Evolutionary conservation across 2,113 vertebrate species (phyloP), one percentile per base, ranked within the genome.

Genomic region (Paracanthobrama guichenoti): DNA sequence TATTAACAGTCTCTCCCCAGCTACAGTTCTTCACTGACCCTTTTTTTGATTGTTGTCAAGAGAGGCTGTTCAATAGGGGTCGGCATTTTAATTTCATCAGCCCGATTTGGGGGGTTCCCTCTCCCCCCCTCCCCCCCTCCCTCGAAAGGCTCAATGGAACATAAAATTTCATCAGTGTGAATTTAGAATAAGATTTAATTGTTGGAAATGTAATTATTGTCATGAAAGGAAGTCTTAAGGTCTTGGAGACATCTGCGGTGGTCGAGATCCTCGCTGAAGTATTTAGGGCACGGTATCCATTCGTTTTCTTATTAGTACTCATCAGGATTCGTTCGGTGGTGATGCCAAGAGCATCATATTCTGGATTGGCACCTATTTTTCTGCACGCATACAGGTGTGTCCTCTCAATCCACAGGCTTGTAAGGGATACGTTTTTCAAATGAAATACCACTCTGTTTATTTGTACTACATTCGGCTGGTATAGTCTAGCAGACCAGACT

Each of bases 81-180:
- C 39, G 85, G 90, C 89, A 76, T 85, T 89, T 88, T 89, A 90
- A 93, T 93, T 91, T 89, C 82, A 91, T 92, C 92, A 91, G 85
- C 81, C 60, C 20, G 11, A 6, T 46, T 26, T 6, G 46, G 50
- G 42, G 4, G 5, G 74, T 64, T 76, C 22, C 53, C 71, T 18
- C 67, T 31, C 66, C 26, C 7, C 79, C 79, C 88, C n/a, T 76
- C 22, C 53, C 71, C 13, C 67, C n/a, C 66, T 22, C 7, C 79
- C 79, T 88, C 86, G 76, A 89, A 89, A 88, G 87, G 86, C 80
- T 64, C 79, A 75, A 62, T 85, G 59, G 87, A 91, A 89, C 88
- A 75, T 42, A 31, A 82, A 48, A 80, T 90, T 89, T 90, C 64
- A 90, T 88, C 91, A 88, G 46, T 62, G 84, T 46, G 64, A 85